Base-by-base conservation (phyloP, 2,797 vertebrate species). In the Hybognathus amarus region DNA sequence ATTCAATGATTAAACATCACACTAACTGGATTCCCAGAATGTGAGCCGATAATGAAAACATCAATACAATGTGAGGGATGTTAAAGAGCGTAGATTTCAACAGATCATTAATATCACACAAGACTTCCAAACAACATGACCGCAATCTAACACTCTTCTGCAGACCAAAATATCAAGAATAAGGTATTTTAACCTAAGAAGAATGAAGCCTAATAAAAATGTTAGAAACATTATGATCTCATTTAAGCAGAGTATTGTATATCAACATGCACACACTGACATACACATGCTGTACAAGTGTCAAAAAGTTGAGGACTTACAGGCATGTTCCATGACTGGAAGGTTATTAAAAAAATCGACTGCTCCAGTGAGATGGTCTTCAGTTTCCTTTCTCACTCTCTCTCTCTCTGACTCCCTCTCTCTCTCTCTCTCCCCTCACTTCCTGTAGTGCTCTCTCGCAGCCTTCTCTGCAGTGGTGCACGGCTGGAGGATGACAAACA, bases 311-410 rank as follows among this genome's bases (percentile, higher is more conserved):
- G 64, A 82, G 45, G 88, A 95, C 96, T 95, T 95, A 97, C 96
- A 94, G 84, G 92, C 85, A 83, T 94, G 92, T 90, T 96, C 96
- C 96, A 97, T 97, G 91, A 93, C 90, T 88, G 75, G 89, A 83
- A 88, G 69, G 77, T 92, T 87, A 88, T 84, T 71, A 66, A 82
- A 76, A 33, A 40, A 59, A 40, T 40, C 59, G 52, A 84, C 30
- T 84, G 76, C 80, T 87, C 78, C 86, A 78, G 50, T 80, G 77
- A 71, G 76, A 88, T 77, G 82, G 71, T 88, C 80, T 83, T 88
- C 66, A 87, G 74, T 79, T 89, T 77, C 88, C 91, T 88, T 78
- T 4, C 79, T 33, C 30, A 3, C 30, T 33, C 15, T 17, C 36
- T 40, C 36, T 45, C 76, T 77, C 40, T 27, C 40, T 81, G 90